Evolutionary conservation across 2,888 invertebrate genomes (phyloP).

Genomic region (Eutolmus rufibarbis): DNA sequence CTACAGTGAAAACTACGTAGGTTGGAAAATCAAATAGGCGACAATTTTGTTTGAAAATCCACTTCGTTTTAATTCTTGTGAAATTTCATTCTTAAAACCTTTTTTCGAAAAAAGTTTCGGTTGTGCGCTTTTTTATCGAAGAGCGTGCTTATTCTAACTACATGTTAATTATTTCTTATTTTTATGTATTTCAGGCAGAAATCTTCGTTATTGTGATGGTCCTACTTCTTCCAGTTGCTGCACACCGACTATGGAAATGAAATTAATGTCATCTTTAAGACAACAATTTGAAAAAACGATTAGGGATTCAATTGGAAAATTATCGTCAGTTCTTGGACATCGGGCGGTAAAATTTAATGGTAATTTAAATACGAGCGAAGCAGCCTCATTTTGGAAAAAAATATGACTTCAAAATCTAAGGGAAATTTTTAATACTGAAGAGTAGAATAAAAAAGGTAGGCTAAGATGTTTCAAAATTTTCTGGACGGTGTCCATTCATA

Average conservation of each 20-base stretch:
- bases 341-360: conserved; percentile 87
- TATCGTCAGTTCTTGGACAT: conserved; percentile 76
- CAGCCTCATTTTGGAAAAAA: neutral
- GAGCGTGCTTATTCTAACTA: too few relatives aligned
- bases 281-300: conserved; percentile 78
- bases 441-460: conserved; percentile 63
- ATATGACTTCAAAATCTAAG: conserved; percentile 67
- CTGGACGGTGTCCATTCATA: too few relatives aligned
- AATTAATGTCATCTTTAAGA: conserved; percentile 74
- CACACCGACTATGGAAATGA: conserved; percentile 70
- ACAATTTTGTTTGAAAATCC: too few relatives aligned
- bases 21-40: too few relatives aligned
- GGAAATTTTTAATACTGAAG: conserved; percentile 53
- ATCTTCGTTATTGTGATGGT: conserved; percentile 61
- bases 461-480: too few relatives aligned
- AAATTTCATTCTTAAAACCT: too few relatives aligned
- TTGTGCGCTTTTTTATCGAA: too few relatives aligned
- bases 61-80: too few relatives aligned
- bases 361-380: neutral
- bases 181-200: conserved; percentile 56
- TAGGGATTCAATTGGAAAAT: conserved; percentile 76
- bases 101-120: too few relatives aligned
- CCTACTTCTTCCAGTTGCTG: conserved; percentile 66
- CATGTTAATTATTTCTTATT: neutral
- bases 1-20: too few relatives aligned